These are phyloP conservation scores for Aulostomus chinensis DNA, from an alignment of 2,797 vertebrate species.

Conservation along the genomic window DNA sequence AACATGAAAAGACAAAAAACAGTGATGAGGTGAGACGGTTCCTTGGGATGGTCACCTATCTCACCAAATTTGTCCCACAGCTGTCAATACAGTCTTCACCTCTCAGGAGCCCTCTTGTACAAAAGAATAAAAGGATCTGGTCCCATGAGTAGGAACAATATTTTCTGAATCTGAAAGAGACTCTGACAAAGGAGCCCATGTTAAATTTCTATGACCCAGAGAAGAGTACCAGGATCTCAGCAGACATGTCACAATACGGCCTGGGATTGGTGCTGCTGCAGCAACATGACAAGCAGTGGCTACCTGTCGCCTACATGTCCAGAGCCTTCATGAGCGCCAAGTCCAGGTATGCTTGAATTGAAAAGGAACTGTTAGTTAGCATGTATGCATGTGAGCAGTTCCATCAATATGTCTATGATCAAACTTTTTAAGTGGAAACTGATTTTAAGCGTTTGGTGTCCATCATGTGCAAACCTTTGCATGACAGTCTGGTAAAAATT, in stretches of 20 bases:
- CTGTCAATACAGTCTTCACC: background rate
- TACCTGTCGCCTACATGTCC: conserved; percentile 10
- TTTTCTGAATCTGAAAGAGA: conserved; percentile 1
- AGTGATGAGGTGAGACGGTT: conserved; percentile 14
- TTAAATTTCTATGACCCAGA: conserved; percentile 33
- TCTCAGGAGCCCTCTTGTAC: too few species aligned
- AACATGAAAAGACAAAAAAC: too few species aligned
- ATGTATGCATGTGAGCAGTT: background rate
- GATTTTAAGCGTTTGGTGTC: background rate
- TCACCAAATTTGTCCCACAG: conserved; percentile 15
- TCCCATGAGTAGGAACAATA: conserved; percentile 3
- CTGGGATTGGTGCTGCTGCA: conserved; percentile 19
- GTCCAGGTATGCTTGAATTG: background rate
- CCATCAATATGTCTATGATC: background rate
- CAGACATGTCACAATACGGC: conserved; percentile 28
- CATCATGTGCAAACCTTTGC: conserved; percentile 31
- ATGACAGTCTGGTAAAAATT: conserved; percentile 21
- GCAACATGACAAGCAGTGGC: conserved; percentile 19
- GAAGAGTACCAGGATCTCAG: conserved; percentile 25
- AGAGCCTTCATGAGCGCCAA: background rate
- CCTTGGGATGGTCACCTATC: conserved; percentile 4
- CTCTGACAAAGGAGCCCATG: conserved; percentile 11
- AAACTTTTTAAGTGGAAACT: background rate
- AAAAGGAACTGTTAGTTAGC: background rate
- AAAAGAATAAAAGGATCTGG: conserved; percentile 12